Conservation (phyloP, 2,888 invertebrate species). For the Lasioglossum leucozonium region DNA sequence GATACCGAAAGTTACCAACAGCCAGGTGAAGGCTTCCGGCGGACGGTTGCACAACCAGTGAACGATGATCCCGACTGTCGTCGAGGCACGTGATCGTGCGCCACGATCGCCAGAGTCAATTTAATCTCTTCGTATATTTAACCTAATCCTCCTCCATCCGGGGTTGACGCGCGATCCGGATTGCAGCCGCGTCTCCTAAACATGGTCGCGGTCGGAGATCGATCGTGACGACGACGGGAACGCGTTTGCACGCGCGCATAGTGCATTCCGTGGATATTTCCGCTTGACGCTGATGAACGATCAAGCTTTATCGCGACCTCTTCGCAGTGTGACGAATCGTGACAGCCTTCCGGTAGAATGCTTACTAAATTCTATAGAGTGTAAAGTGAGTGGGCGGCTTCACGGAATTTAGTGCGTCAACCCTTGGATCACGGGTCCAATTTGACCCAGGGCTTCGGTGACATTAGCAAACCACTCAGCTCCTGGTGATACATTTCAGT, state of each 20-base stretch:
- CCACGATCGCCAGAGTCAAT: slow-evolving; percentile 50
- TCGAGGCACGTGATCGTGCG: slow-evolving; percentile 33
- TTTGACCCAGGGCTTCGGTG: not conserved
- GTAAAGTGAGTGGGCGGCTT: not conserved
- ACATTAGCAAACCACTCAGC: not conserved
- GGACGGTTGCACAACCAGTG: slow-evolving; percentile 85
- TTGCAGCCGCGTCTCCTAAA: not conserved
- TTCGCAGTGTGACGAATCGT: not conserved
- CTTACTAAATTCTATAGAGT: not conserved
- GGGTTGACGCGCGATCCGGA: slow-evolving; percentile 9
- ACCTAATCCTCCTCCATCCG: slow-evolving; percentile 22
- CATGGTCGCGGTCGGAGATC: not conserved
- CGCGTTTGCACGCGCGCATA: not conserved
- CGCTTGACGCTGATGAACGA: not conserved
- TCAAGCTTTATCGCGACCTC: not conserved
- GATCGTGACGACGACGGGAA: not conserved
- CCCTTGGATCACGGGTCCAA: not conserved
- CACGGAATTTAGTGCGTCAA: not conserved
- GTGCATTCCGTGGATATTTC: not conserved
- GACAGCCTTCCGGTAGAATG: not conserved
- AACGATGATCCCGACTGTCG: slow-evolving; percentile 49
- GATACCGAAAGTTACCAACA: slow-evolving; percentile 88
- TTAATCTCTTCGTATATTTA: slow-evolving; percentile 52
- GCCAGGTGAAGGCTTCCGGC: slow-evolving; percentile 83
- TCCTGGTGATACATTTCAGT: not conserved